Evolutionary conservation across 2,888 invertebrate species (phyloP), one percentile per base, ranked within the genome.

Genomic region (Polia nebulosa): DNA sequence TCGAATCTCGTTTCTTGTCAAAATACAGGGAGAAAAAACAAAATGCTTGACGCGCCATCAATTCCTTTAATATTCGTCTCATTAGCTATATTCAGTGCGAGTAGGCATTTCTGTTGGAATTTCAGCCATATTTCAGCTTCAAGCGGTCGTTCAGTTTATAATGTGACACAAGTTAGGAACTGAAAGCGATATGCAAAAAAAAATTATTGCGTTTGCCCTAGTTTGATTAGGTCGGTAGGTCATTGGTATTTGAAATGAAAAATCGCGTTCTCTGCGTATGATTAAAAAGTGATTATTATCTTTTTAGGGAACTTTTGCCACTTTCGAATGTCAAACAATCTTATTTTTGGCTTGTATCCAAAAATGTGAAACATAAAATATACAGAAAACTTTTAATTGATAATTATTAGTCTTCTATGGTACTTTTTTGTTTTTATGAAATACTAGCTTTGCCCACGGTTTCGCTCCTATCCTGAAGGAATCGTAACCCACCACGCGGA

Each of bases 51-150:
- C 68, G 69, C 75, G 80, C 79, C 83, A 87, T 89, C 88, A 89
- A 88, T 91, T 89, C 83, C 86, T 86, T 90, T 90, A 91, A 92
- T 91, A 91, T 91, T 90, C 91, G 86, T 90, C 91, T 93, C 92
- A 93, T 93, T 92, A 93, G 91, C 89, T 89, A 90, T 92, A 92
- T 89, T 91, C 90, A 90, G 88, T 87, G 85, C 82, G 91, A 90
- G 92, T 88, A 92, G 89, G 90, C 91, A 91, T 90, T 89, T 87
- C 85, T 85, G 90, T 87, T 87, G 90, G 90, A 93, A 93, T 94
- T 93, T 89, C 85, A 85, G 84, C 88, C 89, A 93, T 94, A 94
- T 91, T 93, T 94, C 85, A 93, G 89, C 88, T 88, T 85, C 85
- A 89, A 90, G 88, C 88, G 92, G 89, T 89, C 91, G 89, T 93